phyloP scores from a whole-genome alignment of 2,113 vertebrate species.

The Alligator sinensis region DNA sequence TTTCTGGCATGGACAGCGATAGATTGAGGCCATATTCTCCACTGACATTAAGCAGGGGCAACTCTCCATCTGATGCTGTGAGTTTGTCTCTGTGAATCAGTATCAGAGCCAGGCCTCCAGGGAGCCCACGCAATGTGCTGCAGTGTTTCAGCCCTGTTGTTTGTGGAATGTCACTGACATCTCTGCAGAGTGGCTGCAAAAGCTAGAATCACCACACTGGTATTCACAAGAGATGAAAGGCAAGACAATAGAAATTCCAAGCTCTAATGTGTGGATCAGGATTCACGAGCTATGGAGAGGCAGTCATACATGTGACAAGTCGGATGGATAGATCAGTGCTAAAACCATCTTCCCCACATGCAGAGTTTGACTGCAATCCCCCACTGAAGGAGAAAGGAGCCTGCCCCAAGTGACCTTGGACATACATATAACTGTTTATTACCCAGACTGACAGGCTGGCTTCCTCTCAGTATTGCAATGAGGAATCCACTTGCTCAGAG shows the following conservation, averaged over 20 bases:
- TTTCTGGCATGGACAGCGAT: no score
- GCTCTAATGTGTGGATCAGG: neutral
- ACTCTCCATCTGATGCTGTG: neutral
- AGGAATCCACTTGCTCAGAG: neutral
- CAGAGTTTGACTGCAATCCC: no score
- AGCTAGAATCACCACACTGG: accelerated
- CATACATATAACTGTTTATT: neutral
- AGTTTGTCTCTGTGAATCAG: neutral
- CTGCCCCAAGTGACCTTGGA: no score
- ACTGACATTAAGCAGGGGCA: neutral
- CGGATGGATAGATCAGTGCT: no score
- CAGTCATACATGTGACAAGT: no score
- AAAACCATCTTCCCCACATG: no score
- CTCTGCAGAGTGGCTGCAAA: neutral
- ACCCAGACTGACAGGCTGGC: neutral
- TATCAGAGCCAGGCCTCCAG: neutral
- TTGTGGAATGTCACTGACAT: neutral
- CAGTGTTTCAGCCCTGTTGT: neutral
- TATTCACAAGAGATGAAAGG: neutral
- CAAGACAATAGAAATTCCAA: neutral
- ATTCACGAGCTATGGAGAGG: neutral
- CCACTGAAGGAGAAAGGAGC: no score
- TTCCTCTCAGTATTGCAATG: neutral
- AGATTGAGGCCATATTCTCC: no score
- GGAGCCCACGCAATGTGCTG: neutral